Evolutionary conservation across 2,113 vertebrate species (phyloP).

Genomic region (Mesocricetus auratus): DNA sequence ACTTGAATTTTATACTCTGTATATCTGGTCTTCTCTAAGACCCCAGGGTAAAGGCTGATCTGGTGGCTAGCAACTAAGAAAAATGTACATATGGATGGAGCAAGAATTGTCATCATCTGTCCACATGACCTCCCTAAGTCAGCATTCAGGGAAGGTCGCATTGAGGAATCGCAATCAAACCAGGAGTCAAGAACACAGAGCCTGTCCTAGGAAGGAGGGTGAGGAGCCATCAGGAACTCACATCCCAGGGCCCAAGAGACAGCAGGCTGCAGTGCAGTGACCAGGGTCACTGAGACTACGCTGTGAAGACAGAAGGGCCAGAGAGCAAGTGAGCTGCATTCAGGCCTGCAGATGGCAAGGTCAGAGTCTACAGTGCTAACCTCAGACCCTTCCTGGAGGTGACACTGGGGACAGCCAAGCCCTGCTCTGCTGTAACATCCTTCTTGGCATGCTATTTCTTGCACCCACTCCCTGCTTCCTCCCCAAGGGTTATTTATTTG

Average conservation of each 20-base stretch:
- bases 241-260: accelerated
- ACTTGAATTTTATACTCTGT: not conserved
- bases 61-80: not conserved
- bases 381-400: not conserved
- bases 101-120: not conserved
- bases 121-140: not conserved
- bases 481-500: not conserved
- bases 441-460: no score
- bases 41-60: not conserved
- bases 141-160: not conserved
- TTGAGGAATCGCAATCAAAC: no score
- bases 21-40: not conserved
- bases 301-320: not conserved
- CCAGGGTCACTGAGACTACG: not conserved
- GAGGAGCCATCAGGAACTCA: not conserved
- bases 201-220: not conserved
- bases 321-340: not conserved
- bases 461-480: not conserved
- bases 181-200: not conserved
- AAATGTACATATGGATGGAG: not conserved
- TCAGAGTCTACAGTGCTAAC: no score
- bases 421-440: not conserved
- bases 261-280: not conserved
- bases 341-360: not conserved
- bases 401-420: no score